phyloP scores from a whole-genome alignment of 2,113 vertebrate genomes.

The Progne subis region DNA sequence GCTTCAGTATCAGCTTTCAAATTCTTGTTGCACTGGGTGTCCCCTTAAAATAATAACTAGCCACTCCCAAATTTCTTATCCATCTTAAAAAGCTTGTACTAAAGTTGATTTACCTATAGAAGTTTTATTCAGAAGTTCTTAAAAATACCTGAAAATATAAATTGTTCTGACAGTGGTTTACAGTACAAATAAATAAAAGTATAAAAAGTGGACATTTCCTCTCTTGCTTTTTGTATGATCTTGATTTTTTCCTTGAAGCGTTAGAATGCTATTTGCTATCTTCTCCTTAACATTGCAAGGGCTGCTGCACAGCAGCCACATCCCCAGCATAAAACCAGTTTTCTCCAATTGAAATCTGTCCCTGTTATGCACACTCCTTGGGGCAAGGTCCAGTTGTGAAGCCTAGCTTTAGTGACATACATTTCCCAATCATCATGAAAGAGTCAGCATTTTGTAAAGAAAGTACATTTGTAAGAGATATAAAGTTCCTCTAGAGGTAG shows the following conservation, averaged over 20 bases:
- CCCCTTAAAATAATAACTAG: not conserved
- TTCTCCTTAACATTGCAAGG: not conserved
- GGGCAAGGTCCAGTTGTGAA: not conserved
- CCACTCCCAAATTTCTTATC: not conserved
- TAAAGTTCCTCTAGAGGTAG: not conserved
- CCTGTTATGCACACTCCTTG: rapidly evolving
- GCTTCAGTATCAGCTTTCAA: not conserved
- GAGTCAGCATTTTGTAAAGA: not conserved
- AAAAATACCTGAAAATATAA: not conserved
- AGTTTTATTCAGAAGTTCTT: not conserved
- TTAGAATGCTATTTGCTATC: not conserved
- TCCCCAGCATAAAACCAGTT: not conserved
- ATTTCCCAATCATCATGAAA: not conserved
- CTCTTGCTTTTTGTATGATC: not conserved
- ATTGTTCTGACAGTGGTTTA: not conserved
- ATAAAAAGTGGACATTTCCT: not conserved
- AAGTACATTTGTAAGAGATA: not conserved
- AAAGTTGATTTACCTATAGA: not conserved
- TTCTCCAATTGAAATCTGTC: not conserved
- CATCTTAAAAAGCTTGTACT: not conserved
- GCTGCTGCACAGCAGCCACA: rapidly evolving
- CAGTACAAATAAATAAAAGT: not conserved
- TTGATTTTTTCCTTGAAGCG: not conserved
- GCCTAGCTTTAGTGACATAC: not conserved
- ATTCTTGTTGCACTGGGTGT: not conserved